A percentile compares a stretch with the other conserved stretches of the same genome.
Evolutionary conservation across 2,797 vertebrate species (phyloP).

Genomic region (Lithobates pipiens): DNA sequence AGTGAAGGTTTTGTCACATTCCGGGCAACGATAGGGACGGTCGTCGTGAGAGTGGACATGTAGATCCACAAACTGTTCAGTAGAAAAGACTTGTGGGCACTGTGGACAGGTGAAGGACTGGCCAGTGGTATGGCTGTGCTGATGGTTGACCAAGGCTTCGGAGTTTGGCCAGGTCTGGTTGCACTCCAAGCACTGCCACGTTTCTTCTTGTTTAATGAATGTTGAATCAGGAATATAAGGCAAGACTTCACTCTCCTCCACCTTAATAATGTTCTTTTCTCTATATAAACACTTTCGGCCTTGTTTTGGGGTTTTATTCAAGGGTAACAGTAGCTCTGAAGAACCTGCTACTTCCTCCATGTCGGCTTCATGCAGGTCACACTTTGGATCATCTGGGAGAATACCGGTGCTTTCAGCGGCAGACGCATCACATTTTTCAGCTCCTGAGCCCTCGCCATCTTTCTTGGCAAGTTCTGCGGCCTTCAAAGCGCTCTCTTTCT

Average conservation of each 20-base stretch:
- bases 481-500: not conserved
- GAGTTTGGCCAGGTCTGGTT: constrained; percentile 1
- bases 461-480: not conserved
- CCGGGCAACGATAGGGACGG: constrained; percentile 26
- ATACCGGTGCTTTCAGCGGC: not conserved
- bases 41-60: not conserved
- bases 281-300: constrained; percentile 18
- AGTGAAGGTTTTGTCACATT: constrained; percentile 47
- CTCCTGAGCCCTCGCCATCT: not conserved
- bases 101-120: constrained; percentile 3
- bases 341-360: not conserved
- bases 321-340: not conserved
- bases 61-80: not conserved
- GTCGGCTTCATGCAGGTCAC: too few species aligned
- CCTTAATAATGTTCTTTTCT: constrained; percentile 14
- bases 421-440: not conserved
- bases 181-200: constrained; percentile 51
- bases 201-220: constrained; percentile 22
- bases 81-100: constrained; percentile 42
- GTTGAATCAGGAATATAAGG: not conserved
- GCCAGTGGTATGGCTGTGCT: not conserved
- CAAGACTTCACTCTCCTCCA: not conserved
- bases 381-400: too few species aligned
- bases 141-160: constrained; percentile 12
- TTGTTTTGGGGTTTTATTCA: not conserved